Conservation (phyloP, 2,113 vertebrate genomes). For the Tragelaphus strepsiceros region DNA sequence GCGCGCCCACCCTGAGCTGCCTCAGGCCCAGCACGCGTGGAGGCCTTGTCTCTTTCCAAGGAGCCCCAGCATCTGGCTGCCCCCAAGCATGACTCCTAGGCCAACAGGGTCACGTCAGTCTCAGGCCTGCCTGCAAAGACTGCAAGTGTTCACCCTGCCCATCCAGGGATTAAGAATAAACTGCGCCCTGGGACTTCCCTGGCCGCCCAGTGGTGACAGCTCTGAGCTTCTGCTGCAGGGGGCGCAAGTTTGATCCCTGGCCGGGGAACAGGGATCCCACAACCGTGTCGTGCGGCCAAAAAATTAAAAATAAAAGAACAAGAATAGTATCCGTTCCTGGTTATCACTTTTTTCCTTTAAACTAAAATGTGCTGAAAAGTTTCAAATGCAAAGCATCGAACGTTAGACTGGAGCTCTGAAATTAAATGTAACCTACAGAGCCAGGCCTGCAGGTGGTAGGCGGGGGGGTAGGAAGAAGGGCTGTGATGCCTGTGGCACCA, state of each 20-base stretch:
- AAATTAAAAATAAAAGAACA: not conserved
- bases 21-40: accelerated
- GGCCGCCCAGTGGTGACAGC: not conserved
- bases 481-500: not conserved
- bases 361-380: not conserved
- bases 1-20: accelerated
- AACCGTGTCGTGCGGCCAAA: accelerated
- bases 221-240: not conserved
- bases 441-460: not conserved
- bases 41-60: not conserved
- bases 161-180: not conserved
- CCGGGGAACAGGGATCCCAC: not conserved
- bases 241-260: not conserved
- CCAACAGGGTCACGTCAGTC: not conserved
- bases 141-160: no score
- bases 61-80: not conserved
- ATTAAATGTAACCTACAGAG: accelerated
- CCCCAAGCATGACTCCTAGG: accelerated
- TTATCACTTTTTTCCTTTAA: not conserved
- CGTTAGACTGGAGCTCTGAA: accelerated
- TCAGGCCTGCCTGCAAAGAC: accelerated
- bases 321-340: not conserved
- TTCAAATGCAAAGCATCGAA: accelerated
- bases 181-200: not conserved
- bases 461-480: accelerated